These are phyloP conservation scores for Syrrhaptes paradoxus DNA, from an alignment of 2,113 vertebrate species.

Conservation along the genomic window DNA sequence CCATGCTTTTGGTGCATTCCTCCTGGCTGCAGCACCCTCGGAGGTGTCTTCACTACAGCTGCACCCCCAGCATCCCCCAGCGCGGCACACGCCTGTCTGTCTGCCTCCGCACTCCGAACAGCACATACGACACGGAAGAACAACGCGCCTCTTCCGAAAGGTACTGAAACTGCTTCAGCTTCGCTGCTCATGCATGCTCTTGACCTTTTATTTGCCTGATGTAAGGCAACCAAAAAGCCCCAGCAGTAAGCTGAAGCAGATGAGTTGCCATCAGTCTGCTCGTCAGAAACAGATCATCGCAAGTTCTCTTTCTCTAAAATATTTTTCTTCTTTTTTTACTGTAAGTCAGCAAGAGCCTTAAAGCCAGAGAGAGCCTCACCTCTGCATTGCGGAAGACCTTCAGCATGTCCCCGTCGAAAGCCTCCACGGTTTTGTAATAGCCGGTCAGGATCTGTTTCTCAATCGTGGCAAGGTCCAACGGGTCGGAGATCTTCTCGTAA, in stretches of 20 bases:
- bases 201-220: background rate
- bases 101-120: background rate
- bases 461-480: constrained; percentile 91
- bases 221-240: background rate
- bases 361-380: constrained; percentile 76
- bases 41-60: background rate
- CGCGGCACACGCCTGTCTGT: fast-evolving
- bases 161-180: background rate
- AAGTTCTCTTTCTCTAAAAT: background rate
- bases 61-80: no score
- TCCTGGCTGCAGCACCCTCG: background rate
- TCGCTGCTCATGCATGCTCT: background rate
- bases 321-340: background rate
- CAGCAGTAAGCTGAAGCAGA: background rate
- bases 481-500: constrained; percentile 97
- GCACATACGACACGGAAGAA: background rate
- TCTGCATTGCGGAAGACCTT: constrained; percentile 98
- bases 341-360: background rate
- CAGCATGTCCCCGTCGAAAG: constrained; percentile 97
- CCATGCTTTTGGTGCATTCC: background rate
- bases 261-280: background rate
- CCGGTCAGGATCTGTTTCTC: constrained; percentile 97
- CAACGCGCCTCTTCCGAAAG: background rate
- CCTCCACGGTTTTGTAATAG: constrained; percentile 95
- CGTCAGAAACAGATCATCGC: background rate